These are phyloP conservation scores for Cephalopholis sonnerati DNA, from an alignment of 2,113 vertebrate genomes.

Conservation along the genomic window DNA sequence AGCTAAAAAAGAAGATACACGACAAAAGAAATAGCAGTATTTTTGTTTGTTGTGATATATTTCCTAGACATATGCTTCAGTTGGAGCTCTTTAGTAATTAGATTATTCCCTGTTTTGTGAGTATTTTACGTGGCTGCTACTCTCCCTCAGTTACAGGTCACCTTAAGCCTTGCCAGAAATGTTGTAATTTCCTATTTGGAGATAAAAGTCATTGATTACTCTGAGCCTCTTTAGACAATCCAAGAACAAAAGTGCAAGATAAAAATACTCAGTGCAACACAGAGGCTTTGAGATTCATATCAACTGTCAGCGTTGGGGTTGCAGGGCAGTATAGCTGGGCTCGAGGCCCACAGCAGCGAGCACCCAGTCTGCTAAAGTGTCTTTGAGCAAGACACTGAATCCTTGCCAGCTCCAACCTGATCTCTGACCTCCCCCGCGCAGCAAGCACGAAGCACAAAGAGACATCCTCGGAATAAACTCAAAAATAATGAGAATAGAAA, in stretches of 20 bases:
- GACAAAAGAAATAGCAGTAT: background rate
- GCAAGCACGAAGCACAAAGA: conserved; percentile 47
- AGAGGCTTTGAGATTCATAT: conserved; percentile 50
- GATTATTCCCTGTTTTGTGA: background rate
- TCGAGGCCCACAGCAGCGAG: conserved; percentile 32
- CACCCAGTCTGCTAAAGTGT: conserved; percentile 59
- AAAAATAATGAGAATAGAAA: conserved; percentile 59
- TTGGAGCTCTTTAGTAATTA: conserved; percentile 27
- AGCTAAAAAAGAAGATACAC: background rate
- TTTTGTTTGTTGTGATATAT: background rate
- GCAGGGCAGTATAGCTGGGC: conserved; percentile 49
- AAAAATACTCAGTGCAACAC: conserved; percentile 44
- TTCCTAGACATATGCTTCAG: conserved; percentile 15
- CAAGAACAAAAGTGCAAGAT: conserved; percentile 43
- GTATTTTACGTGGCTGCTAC: background rate
- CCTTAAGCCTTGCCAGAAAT: conserved; percentile 25
- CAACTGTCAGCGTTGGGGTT: conserved; percentile 46
- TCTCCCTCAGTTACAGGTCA: conserved; percentile 24
- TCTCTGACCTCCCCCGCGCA: conserved; percentile 61
- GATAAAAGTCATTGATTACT: conserved; percentile 53
- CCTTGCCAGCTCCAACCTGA: conserved; percentile 61
- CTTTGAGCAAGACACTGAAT: conserved; percentile 73
- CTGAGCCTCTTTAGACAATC: conserved; percentile 34
- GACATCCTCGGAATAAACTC: conserved; percentile 47
- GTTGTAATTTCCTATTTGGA: conserved; percentile 48